These are phyloP conservation scores for Sebastolobus altivelis DNA, from an alignment of 2,797 vertebrate species.

Conservation along the genomic window DNA sequence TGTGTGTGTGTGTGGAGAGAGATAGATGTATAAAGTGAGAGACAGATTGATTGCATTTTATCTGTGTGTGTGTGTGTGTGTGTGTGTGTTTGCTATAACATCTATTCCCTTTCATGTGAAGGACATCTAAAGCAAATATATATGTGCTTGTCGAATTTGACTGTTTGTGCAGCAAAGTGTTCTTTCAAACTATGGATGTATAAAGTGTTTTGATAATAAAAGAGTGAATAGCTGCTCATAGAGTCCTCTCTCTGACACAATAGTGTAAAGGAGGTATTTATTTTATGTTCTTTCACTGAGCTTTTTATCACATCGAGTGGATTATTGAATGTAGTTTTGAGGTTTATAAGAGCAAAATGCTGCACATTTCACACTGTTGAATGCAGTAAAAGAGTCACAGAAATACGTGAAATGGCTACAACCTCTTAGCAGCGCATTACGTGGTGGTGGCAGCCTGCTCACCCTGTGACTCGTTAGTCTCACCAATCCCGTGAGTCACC, in stretches of 20 bases:
- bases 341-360: neutral
- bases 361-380: too few species aligned
- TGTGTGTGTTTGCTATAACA: neutral
- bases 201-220: neutral
- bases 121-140: neutral
- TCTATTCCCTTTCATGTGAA: neutral
- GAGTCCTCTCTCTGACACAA: neutral
- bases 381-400: too few species aligned
- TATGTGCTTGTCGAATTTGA: neutral
- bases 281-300: neutral
- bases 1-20: neutral
- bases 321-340: neutral
- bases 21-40: neutral
- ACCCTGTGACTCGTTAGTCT: too few species aligned
- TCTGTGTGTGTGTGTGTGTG: neutral
- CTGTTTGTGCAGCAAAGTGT: neutral
- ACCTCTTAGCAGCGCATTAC: too few species aligned
- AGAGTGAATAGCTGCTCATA: neutral
- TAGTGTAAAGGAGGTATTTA: neutral
- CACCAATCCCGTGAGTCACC: too few species aligned
- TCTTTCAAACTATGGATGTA: neutral
- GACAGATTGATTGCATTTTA: slow-evolving; percentile 5
- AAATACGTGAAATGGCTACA: too few species aligned
- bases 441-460: too few species aligned
- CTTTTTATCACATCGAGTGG: neutral